Conservation (phyloP, 2,797 vertebrate species). For the Malacoctenus gilli region DNA sequence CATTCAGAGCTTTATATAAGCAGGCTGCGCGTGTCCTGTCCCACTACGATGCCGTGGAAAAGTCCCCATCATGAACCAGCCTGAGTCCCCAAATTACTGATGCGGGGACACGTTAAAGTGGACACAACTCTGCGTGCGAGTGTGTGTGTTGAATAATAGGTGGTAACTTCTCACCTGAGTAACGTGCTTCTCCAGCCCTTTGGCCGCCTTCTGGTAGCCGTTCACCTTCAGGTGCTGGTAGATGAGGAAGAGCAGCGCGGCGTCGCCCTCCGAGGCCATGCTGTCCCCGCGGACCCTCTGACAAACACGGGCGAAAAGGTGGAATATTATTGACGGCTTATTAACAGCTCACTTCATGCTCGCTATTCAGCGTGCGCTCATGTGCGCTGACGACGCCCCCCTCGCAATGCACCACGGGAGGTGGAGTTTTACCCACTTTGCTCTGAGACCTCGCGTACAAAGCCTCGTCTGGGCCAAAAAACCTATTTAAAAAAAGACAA, state of each 20-base stretch:
- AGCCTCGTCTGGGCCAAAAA: too few relatives aligned
- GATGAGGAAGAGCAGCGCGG: constrained; percentile 67
- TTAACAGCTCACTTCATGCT: constrained; percentile 31
- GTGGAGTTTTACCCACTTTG: constrained; percentile 8
- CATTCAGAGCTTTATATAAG: constrained; percentile 21
- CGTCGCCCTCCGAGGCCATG: constrained; percentile 62
- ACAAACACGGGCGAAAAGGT: not conserved
- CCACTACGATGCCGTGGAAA: not conserved
- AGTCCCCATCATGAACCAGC: too few relatives aligned
- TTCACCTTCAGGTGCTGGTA: constrained; percentile 69
- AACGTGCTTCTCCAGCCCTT: constrained; percentile 67
- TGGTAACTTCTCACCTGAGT: constrained; percentile 58
- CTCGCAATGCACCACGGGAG: constrained; percentile 59
- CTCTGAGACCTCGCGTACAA: too few relatives aligned
- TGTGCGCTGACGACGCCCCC: constrained; percentile 54
- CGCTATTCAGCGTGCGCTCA: constrained; percentile 32
- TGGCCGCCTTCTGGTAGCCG: constrained; percentile 71
- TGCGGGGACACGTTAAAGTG: too few relatives aligned
- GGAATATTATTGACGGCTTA: constrained; percentile 25
- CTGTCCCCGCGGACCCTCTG: not conserved
- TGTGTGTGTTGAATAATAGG: too few relatives aligned
- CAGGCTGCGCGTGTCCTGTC: not conserved
- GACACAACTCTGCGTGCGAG: too few relatives aligned
- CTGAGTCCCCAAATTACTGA: too few relatives aligned
- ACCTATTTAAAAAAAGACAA: too few relatives aligned